phyloP scores from a whole-genome alignment of 2,113 vertebrate genomes.

The Sterna hirundo region DNA sequence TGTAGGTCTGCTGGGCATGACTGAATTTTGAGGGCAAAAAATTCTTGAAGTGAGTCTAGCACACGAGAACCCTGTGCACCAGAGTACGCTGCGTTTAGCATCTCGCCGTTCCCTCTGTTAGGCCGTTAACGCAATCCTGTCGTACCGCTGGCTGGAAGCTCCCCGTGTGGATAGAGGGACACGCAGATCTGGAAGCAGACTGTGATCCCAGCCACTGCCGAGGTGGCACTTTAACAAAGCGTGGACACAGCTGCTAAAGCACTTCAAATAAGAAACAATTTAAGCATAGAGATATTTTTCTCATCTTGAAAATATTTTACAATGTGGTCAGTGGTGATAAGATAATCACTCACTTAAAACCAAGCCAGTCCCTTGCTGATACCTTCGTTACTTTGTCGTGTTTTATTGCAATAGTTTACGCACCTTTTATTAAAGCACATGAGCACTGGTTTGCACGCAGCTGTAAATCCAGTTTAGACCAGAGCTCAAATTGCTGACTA shows the following conservation, averaged over 20 bases:
- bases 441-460: constrained; percentile 69
- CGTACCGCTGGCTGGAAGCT: neutral
- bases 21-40: neutral
- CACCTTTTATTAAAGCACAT: constrained; percentile 30
- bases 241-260: neutral
- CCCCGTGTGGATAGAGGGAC: neutral
- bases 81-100: neutral
- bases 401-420: constrained; percentile 13
- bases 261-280: neutral
- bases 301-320: neutral
- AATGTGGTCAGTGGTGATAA: neutral
- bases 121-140: neutral
- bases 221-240: neutral
- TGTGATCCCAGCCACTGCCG: neutral
- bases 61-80: neutral
- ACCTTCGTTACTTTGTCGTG: neutral
- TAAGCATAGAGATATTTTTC: neutral
- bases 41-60: neutral
- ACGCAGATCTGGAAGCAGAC: neutral
- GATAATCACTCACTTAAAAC: neutral
- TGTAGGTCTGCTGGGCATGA: neutral
- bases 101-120: no score
- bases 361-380: neutral
- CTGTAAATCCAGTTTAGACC: constrained; percentile 34
- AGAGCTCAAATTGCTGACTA: neutral